A percentile compares a stretch with the other conserved stretches of the same genome.
These are phyloP conservation scores for Microcebus lehilahytsara DNA, from an alignment of 2,113 vertebrate genomes.

Conservation along the genomic window DNA sequence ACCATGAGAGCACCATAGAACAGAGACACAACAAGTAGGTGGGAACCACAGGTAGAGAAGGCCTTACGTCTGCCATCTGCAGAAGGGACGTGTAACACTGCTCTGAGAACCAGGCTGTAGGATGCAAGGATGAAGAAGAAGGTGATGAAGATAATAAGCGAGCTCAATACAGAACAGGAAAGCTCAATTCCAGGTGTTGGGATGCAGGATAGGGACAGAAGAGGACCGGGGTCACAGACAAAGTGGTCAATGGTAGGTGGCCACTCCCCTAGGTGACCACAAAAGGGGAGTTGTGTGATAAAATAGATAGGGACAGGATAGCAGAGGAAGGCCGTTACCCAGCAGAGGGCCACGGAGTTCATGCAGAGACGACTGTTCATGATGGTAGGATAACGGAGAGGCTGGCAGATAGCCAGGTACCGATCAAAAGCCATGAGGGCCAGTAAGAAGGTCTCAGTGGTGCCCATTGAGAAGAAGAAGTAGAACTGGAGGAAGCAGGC, in stretches of 20 bases:
- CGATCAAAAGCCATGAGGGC: slow-evolving; percentile 76
- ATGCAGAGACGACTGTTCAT: slow-evolving; percentile 49
- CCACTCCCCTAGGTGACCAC: background rate
- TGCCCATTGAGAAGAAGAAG: slow-evolving; percentile 68
- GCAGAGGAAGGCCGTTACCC: slow-evolving; percentile 66
- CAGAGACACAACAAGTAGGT: slow-evolving; percentile 61
- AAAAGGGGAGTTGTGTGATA: slow-evolving; percentile 71
- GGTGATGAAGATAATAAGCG: slow-evolving; percentile 56
- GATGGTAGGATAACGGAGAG: slow-evolving; percentile 63
- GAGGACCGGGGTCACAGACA: slow-evolving; percentile 71
- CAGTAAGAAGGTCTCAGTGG: slow-evolving; percentile 65
- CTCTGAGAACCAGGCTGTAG: slow-evolving; percentile 48
- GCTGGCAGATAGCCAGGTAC: slow-evolving; percentile 76
- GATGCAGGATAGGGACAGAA: slow-evolving; percentile 66
- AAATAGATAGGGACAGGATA: slow-evolving; percentile 50
- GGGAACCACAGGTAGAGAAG: slow-evolving; percentile 78
- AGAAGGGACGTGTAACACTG: slow-evolving; percentile 53
- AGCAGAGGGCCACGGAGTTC: slow-evolving; percentile 46
- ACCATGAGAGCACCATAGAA: slow-evolving; percentile 71
- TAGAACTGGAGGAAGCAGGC: slow-evolving; percentile 77
- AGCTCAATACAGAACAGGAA: slow-evolving; percentile 61
- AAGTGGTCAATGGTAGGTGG: slow-evolving; percentile 63
- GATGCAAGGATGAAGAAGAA: slow-evolving; percentile 67
- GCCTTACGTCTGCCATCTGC: slow-evolving; percentile 59
- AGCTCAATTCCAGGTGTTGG: slow-evolving; percentile 50